Conservation (phyloP, 2,797 vertebrate genomes). For the Chrysolophus pictus region DNA sequence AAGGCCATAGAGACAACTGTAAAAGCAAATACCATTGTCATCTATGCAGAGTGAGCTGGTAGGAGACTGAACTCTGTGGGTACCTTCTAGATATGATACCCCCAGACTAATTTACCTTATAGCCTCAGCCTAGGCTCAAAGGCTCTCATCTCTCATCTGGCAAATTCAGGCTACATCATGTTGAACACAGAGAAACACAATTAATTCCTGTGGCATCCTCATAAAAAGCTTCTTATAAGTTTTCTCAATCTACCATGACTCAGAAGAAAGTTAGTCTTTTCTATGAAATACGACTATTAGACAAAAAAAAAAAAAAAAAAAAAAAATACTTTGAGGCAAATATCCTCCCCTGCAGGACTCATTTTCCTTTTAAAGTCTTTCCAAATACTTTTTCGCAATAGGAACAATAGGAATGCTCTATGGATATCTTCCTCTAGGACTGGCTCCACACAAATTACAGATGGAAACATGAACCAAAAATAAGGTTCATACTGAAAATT, state of each 20-base stretch:
- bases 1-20: neutral
- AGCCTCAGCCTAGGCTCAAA: neutral
- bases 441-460: neutral
- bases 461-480: neutral
- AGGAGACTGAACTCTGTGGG: neutral
- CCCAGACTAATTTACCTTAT: neutral
- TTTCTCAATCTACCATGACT: neutral
- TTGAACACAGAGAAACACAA: neutral
- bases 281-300: neutral
- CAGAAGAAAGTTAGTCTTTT: neutral
- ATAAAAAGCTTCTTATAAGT: neutral
- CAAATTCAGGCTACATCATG: neutral
- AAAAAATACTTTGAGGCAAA: neutral
- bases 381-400: neutral
- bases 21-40: neutral
- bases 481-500: neutral
- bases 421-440: neutral
- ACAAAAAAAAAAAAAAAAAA: neutral
- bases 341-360: neutral
- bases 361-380: neutral
- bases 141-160: neutral
- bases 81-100: neutral
- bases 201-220: accelerated
- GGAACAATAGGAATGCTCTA: neutral
- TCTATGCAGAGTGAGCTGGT: neutral